phyloP scores from a whole-genome alignment of 2,888 invertebrate genomes.

The Hirtodrosophila alboralis region DNA sequence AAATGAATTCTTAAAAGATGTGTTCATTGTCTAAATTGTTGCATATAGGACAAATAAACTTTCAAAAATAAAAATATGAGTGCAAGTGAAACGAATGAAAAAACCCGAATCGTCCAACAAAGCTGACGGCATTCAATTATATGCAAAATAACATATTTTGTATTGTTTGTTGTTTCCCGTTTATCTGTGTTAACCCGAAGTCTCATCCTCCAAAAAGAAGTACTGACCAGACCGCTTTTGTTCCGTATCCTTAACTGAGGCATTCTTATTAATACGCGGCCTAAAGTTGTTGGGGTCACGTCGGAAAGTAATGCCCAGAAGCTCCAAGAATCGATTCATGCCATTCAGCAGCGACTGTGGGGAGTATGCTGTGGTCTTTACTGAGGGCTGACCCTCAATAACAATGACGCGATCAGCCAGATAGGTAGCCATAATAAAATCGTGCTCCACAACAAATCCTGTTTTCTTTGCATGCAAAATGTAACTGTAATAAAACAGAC shows the following conservation, averaged over 20 bases:
- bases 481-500: constrained; percentile 86
- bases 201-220: constrained; percentile 97
- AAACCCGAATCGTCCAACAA: constrained; percentile 29
- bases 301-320: constrained; percentile 98
- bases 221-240: constrained; percentile 99
- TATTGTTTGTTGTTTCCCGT: constrained; percentile 3
- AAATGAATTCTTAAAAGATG: constrained; percentile 43
- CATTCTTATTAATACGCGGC: constrained; percentile 98
- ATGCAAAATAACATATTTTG: constrained; percentile 24
- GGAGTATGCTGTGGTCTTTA: constrained; percentile 93
- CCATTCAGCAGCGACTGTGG: constrained; percentile 97
- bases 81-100: constrained; percentile 29
- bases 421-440: constrained; percentile 99
- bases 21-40: constrained; percentile 53
- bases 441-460: constrained; percentile 99
- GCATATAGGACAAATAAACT: constrained; percentile 35
- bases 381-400: constrained; percentile 97
- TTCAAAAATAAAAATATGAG: constrained; percentile 29
- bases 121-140: constrained; percentile 49
- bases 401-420: constrained; percentile 99
- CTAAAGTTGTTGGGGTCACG: constrained; percentile 99
- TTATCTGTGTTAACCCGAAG: constrained; percentile 33
- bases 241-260: constrained; percentile 99
- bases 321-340: constrained; percentile 98
- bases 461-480: constrained; percentile 99